Evolutionary conservation across 2,797 vertebrate species (phyloP), one percentile per base, ranked within the genome.

Genomic region (Tympanoctomys barrerae): DNA sequence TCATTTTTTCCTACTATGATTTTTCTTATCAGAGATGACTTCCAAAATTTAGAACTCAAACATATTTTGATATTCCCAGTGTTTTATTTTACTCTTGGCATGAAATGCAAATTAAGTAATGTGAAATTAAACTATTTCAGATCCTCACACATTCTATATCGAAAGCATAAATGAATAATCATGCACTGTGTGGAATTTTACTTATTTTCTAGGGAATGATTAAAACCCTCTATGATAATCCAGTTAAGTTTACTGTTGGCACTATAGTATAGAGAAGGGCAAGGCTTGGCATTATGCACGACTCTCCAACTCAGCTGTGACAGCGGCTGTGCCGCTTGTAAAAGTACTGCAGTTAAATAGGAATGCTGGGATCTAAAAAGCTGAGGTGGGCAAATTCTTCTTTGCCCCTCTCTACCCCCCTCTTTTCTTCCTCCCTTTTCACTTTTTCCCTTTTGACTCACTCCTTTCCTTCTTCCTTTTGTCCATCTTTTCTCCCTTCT

Each of bases 1-100:
- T 88, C 75, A 59, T 89, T 97, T 97, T 92, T 49, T 93, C 71
- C 14, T 96, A 79, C 46, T 24, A 5, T 88, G 71, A 19, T 96
- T 96, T 93, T 97, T 96, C 36, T 90, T 92, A 61, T 70, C 12
- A 85, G 36, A 62, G 33, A 46, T 87, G 59, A 82, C 61, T 89
- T 33, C 77, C 31, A 95, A 82, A 57, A 78, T 94, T 68, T 83
- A 57, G 95, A 84, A 54, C 36, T 94, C 66, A 57, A 94, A 82
- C 54, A 61, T 86, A 31, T 81, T 79, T 94, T 71, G 21, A 24
- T 90, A 85, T 68, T 89, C 4, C 12, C 86, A 4, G 39, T 86
- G 54, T 90, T 91, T 96, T 52, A 87, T 89, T 96, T 94, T 89
- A 71, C 21, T 75, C n/a, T 80, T 64, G 66, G 31, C 92, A 77